These are phyloP conservation scores for Griposia aprilina DNA, from an alignment of 2,888 invertebrate species.

Conservation along the genomic window DNA sequence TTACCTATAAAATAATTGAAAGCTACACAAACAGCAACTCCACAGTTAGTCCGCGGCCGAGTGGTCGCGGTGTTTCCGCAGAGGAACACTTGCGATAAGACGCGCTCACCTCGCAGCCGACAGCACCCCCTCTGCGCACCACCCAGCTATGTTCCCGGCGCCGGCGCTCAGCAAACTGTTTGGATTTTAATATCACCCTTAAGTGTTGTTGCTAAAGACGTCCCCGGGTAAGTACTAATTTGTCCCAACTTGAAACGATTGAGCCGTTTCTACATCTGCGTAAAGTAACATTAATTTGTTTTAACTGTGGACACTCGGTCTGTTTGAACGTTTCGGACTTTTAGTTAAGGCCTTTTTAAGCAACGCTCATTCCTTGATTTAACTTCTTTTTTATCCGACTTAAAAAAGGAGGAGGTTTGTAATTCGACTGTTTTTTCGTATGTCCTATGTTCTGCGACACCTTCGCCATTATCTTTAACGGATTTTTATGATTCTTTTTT, in stretches of 20 bases:
- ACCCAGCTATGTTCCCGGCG: constrained; percentile 59
- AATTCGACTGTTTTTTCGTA: not conserved
- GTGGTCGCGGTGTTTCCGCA: constrained; percentile 87
- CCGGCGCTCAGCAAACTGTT: constrained; percentile 78
- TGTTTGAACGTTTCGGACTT: constrained; percentile 27
- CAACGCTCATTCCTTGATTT: not conserved
- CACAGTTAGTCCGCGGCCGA: constrained; percentile 72
- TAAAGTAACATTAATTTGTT: constrained; percentile 64
- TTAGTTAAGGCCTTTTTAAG: not conserved
- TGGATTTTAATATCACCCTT: constrained; percentile 89
- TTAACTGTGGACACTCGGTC: constrained; percentile 55
- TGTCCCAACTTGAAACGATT: constrained; percentile 84
- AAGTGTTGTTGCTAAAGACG: constrained; percentile 88
- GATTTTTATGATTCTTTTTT: not conserved
- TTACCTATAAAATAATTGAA: not conserved
- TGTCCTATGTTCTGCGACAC: not conserved
- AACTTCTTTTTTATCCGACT: not conserved
- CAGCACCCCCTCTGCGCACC: constrained; percentile 42
- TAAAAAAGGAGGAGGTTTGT: not conserved
- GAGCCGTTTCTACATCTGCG: constrained; percentile 74
- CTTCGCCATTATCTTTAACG: not conserved
- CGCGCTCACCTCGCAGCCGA: constrained; percentile 68
- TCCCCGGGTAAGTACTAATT: constrained; percentile 87
- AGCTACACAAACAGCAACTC: constrained; percentile 61
- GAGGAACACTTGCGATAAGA: constrained; percentile 84